Conservation (phyloP, 2,888 invertebrate genomes). For the Endotricha flammealis region DNA sequence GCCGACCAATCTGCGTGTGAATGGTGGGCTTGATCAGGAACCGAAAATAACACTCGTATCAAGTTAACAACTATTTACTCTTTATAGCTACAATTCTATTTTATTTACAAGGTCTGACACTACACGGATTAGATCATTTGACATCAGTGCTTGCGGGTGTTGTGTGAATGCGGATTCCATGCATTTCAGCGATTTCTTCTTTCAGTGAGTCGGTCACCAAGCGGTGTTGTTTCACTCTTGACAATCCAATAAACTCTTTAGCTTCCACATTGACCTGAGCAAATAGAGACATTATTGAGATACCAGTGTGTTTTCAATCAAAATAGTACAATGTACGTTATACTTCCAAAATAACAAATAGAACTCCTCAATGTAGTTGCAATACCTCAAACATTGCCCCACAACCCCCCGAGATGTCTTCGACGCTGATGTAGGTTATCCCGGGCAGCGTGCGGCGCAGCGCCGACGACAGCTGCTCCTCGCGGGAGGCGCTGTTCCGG, state of each 20-base stretch:
- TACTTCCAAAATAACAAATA: no score
- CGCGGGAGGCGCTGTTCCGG: conserved; percentile 52
- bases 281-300: conserved; percentile 6
- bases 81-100: no score
- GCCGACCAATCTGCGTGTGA: no score
- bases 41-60: no score
- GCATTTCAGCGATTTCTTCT: conserved; percentile 89
- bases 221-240: conserved; percentile 85
- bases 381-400: conserved; percentile 88
- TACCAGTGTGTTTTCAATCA: no score
- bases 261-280: conserved; percentile 79
- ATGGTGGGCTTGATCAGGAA: no score
- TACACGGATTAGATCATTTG: no score
- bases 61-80: no score
- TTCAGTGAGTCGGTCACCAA: conserved; percentile 85
- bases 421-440: conserved; percentile 81
- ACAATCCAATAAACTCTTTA: conserved; percentile 83
- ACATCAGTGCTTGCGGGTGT: conserved; percentile 72
- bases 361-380: no score
- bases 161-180: conserved; percentile 88
- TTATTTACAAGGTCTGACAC: no score
- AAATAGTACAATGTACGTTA: no score
- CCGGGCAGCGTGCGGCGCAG: conserved; percentile 75
- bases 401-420: conserved; percentile 88
- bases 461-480: conserved; percentile 51